Evolutionary conservation across 2,113 vertebrate species (phyloP).

Genomic region (Henicopernis longicauda): DNA sequence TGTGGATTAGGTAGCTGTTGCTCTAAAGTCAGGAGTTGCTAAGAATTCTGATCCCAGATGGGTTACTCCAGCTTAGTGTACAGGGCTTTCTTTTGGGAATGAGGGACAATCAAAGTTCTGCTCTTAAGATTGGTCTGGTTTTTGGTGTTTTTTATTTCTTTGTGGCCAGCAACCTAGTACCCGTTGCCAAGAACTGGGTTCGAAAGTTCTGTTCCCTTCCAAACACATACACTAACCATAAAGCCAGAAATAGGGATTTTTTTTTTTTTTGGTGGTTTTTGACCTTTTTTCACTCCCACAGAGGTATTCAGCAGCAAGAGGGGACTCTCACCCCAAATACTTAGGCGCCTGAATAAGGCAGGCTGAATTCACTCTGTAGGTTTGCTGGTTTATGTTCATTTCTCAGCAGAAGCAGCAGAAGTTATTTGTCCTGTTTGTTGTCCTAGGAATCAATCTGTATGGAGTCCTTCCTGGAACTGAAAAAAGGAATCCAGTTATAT

Average conservation of each 20-base stretch:
- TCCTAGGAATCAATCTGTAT: background rate
- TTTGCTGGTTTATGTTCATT: background rate
- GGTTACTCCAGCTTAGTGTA: background rate
- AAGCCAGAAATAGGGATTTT: background rate
- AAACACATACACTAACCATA: background rate
- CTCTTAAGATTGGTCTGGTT: background rate
- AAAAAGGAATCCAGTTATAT: background rate
- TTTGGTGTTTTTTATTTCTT: background rate
- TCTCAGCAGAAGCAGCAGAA: background rate
- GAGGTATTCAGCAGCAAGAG: background rate
- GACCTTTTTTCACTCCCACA: background rate
- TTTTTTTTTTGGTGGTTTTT: background rate
- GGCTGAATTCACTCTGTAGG: background rate
- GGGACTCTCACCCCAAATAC: background rate
- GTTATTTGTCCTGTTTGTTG: background rate
- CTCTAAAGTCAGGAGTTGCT: background rate
- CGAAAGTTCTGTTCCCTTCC: background rate
- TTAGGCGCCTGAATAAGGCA: fast-evolving
- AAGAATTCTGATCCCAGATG: background rate
- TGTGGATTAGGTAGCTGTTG: background rate
- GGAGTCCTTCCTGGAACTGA: background rate
- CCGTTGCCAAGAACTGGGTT: background rate
- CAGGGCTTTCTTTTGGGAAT: background rate
- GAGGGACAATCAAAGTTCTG: background rate
- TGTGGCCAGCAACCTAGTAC: background rate